Base-by-base conservation (phyloP, 2,888 invertebrate genomes). In the Hyles lineata region DNA sequence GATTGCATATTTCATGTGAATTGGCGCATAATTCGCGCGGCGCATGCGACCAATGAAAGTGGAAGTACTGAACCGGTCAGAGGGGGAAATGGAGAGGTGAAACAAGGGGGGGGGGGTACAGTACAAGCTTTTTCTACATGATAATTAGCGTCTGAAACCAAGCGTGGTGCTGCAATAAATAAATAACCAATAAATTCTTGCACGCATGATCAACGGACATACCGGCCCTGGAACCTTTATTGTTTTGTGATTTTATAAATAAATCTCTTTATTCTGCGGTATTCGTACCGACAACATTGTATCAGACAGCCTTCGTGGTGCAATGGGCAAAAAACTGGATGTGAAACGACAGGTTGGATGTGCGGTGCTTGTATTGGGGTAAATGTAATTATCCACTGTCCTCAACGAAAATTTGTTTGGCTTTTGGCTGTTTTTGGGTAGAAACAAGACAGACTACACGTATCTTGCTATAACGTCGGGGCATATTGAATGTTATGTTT, bases 61-160 rank as follows among this genome's bases (percentile, higher is more conserved):
- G 63, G 35, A 72, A 63, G 72, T 72, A 72, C 23, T 17, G 35
- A 67, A 72, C 72, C 72, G 72, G 72, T 72, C 67, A 21, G 32
- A 67, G 67, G 72, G 63, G 63, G 58, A 21, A n/a, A 58, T 7
- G 4, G 17, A 21, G 70, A 7, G 25, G 23, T 7, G 19, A 7
- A 6, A 19, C 15, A n/a, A 17, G 17, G 21, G 32, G 72, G 62
- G 72, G 63, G 63, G 55, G n/a, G 55, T 55, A n/a, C 19, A 17
- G 6, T 50, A 21, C 23, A 23, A 43, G 50, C 67, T 67, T 67
- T 72, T 72, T 72, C 63, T 72, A 52, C 72, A 62, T 43, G 23
- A 72, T 72, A 72, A 72, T 72, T 72, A 72, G 58, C 63, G 63
- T 67, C 63, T 67, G 63, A 67, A 72, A 67, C 23, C 72, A 58